Evolutionary conservation across 2,888 invertebrate species (phyloP).

Genomic region (Euplexia lucipara): DNA sequence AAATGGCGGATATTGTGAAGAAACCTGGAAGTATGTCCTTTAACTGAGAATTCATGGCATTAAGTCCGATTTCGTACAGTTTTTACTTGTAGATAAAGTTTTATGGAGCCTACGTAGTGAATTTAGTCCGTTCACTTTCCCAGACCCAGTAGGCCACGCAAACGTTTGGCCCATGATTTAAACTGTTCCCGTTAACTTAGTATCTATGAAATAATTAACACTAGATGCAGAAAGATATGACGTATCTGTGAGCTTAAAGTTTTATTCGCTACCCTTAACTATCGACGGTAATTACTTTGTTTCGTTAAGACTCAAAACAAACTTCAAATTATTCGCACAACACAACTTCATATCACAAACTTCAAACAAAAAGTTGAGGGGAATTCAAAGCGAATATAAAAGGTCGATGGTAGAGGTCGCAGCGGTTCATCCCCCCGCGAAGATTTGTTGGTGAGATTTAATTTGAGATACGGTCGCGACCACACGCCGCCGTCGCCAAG

Average conservation of each 20-base stretch:
- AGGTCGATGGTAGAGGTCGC: slow-evolving; percentile 70
- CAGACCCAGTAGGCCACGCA: too few relatives aligned
- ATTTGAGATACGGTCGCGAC: slow-evolving; percentile 89
- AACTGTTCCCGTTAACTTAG: too few relatives aligned
- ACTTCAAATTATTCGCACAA: slow-evolving; percentile 20
- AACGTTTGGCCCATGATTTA: too few relatives aligned
- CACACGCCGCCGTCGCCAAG: slow-evolving; percentile 83
- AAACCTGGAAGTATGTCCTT: too few relatives aligned
- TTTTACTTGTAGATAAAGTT: too few relatives aligned
- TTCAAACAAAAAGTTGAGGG: slow-evolving; percentile 3
- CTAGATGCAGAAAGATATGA: too few relatives aligned
- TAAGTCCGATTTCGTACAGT: too few relatives aligned
- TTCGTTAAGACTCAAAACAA: slow-evolving; percentile 6
- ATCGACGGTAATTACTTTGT: background rate
- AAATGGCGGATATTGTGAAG: too few relatives aligned
- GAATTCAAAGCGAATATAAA: slow-evolving; percentile 47
- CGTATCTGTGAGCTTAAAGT: background rate
- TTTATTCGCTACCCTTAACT: background rate
- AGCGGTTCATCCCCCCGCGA: slow-evolving; percentile 81
- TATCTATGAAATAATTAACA: too few relatives aligned
- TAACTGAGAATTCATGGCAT: too few relatives aligned
- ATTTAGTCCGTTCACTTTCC: too few relatives aligned
- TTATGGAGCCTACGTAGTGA: too few relatives aligned
- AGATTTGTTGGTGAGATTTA: slow-evolving; percentile 90
- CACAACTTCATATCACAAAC: background rate